phyloP scores from a whole-genome alignment of 2,888 invertebrate species.

The Temnothorax ravouxi region DNA sequence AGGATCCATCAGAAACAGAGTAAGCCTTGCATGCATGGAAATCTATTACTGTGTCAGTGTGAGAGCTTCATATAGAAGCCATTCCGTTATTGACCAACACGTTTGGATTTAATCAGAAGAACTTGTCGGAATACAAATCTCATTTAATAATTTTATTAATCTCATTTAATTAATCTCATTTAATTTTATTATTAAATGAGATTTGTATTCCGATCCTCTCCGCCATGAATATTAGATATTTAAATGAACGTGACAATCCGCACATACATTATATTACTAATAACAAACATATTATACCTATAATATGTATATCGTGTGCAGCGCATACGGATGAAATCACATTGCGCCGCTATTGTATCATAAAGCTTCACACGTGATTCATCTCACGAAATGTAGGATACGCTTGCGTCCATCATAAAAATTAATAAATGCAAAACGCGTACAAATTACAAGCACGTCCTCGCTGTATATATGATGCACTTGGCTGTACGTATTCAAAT shows the following conservation, averaged over 20 bases:
- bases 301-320: neutral
- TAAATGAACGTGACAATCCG: conserved; percentile 35
- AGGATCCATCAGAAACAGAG: conserved; percentile 6
- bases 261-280: conserved; percentile 28
- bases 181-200: neutral
- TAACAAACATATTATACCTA: conserved; percentile 18
- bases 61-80: neutral
- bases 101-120: neutral
- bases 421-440: conserved; percentile 50
- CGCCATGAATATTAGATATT: conserved; percentile 38
- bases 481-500: conserved; percentile 35
- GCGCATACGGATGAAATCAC: conserved; percentile 21
- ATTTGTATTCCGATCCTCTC: neutral
- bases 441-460: conserved; percentile 39
- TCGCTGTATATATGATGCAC: neutral
- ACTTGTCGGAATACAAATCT: conserved; percentile 11
- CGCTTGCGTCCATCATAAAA: conserved; percentile 30
- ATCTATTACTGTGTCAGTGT: conserved; percentile 5
- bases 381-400: conserved; percentile 38
- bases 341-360: conserved; percentile 4
- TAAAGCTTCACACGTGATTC: conserved; percentile 26
- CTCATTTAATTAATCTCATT: conserved; percentile 32
- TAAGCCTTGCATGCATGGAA: conserved; percentile 16
- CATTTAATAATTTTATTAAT: conserved; percentile 17
- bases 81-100: neutral